Evolutionary conservation across 2,888 invertebrate genomes (phyloP).

Genomic region (Drosophila bunnanda): DNA sequence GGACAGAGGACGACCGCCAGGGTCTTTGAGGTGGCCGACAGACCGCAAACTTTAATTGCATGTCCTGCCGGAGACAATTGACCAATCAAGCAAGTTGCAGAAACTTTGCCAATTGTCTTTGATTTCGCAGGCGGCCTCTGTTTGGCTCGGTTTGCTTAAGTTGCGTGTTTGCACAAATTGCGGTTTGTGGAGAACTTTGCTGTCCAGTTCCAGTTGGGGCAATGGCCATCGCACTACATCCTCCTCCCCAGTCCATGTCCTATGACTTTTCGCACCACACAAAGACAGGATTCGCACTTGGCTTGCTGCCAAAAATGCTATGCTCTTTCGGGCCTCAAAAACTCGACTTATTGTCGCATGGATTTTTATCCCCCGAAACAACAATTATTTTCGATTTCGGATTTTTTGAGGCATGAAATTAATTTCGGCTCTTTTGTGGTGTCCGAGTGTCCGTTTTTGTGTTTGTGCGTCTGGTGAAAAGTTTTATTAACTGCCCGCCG

Average conservation of each 20-base stretch:
- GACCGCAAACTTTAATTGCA: constrained; percentile 61
- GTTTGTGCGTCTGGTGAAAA: constrained; percentile 34
- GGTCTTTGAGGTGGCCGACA: constrained; percentile 22
- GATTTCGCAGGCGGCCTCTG: constrained; percentile 44
- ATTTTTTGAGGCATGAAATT: constrained; percentile 77
- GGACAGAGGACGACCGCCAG: constrained; percentile 16
- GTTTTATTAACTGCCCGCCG: constrained; percentile 44
- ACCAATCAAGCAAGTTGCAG: constrained; percentile 55
- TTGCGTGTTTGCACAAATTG: constrained; percentile 54
- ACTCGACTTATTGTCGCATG: constrained; percentile 43
- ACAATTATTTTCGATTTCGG: constrained; percentile 78
- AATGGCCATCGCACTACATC: constrained; percentile 20
- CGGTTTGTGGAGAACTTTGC: constrained; percentile 35
- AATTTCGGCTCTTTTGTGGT: constrained; percentile 69
- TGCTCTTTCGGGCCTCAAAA: constrained; percentile 33
- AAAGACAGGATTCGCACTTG: constrained; percentile 17
- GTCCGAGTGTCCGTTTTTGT: constrained; percentile 11
- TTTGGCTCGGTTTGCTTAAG: constrained; percentile 16
- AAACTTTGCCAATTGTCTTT: constrained; percentile 55
- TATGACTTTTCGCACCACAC: constrained; percentile 31
- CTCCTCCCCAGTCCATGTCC: constrained; percentile 14
- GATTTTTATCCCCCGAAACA: constrained; percentile 36
- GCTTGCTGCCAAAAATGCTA: constrained; percentile 25
- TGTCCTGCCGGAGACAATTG: constrained; percentile 47
- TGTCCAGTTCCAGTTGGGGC: neutral